Conservation (phyloP, 2,888 invertebrate genomes). For the Gerosis bhagava region DNA sequence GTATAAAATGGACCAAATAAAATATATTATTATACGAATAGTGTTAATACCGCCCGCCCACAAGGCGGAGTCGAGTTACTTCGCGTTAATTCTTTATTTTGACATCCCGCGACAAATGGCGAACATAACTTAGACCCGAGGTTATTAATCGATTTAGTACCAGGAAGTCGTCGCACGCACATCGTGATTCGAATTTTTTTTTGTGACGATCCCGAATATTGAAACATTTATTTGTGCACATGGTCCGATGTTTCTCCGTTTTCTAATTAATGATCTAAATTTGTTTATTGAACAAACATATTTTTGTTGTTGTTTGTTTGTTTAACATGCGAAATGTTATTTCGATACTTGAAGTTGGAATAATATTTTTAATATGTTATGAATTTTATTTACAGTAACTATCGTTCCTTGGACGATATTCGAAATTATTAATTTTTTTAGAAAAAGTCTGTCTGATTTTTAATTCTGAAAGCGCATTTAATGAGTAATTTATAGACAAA, state of each 20-base stretch:
- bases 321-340: no score
- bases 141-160: conserved; percentile 45
- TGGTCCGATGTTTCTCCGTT: conserved; percentile 33
- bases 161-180: conserved; percentile 40
- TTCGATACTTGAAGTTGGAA: no score
- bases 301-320: no score
- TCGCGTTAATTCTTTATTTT: conserved; percentile 69
- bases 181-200: conserved; percentile 25
- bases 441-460: no score
- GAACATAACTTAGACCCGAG: conserved; percentile 47
- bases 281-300: conserved; percentile 32
- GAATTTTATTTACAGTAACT: no score
- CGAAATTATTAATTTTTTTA: no score
- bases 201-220: conserved; percentile 23
- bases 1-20: no score
- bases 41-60: conserved; percentile 13
- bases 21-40: background rate
- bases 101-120: conserved; percentile 75
- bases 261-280: conserved; percentile 38
- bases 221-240: conserved; percentile 35
- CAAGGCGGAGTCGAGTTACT: conserved; percentile 65
- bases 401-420: no score
- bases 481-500: no score
- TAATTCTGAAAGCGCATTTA: no score
- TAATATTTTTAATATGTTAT: no score